Evolutionary conservation across 2,888 invertebrate genomes (phyloP), one percentile per base, ranked within the genome.

Genomic region (Periphyllus acericola): DNA sequence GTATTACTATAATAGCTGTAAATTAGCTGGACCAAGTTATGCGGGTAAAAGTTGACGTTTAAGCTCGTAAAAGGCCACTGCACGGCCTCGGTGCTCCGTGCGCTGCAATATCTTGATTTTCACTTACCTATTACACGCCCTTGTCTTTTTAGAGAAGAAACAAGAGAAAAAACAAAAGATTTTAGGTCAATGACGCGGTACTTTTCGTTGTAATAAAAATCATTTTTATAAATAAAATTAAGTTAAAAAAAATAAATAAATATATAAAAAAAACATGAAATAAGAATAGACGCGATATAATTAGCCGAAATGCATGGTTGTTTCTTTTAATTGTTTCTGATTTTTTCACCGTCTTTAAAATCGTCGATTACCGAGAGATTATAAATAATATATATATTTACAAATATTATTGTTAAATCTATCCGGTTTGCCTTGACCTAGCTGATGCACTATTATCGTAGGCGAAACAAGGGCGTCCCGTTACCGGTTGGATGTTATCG

Each of bases 371-470:
- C 21, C 85, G 46, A 81, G 46, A 81, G 74, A 82, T 88, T 79
- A 74, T 46, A 71, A 60, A 72, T 60, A 29, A 21, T 66, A 32
- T 1, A 66, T 29, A 74, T 29, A 82, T 34, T 81, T 81, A 25
- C 25, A 52, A 80, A 80, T 83, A 83, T 52, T 78, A 78, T 76
- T 29, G 52, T 84, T 83, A 76, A 66, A 55, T 32, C 60, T 60
- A 86, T 86, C 79, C 79, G 72, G 86, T 86, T 86, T 21, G 86
- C 86, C 86, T 86, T 86, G 86, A 86, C 86, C 86, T 86, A 86
- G 86, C 79, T 86, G 52, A 80, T 72, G 79, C 78, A 86, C 78
- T 86, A 72, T 79, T 71, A 79, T 52, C 71, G 78, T 68, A 55
- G 55, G 68, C 55, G 21, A 86, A 86, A 86, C 86, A 86, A 86